Evolutionary conservation across 2,888 invertebrate genomes (phyloP).

Genomic region (Spilosoma lubricipeda): DNA sequence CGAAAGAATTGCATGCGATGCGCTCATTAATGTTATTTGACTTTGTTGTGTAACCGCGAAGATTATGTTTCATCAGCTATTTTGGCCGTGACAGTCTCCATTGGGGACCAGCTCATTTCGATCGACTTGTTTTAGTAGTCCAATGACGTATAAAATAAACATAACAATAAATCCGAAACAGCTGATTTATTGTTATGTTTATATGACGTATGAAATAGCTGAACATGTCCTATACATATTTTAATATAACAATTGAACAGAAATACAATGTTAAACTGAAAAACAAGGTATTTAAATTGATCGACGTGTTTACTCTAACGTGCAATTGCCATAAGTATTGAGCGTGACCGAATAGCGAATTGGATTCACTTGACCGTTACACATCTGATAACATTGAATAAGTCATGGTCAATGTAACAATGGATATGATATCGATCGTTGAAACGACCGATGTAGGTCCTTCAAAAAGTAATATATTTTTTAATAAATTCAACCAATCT

Average conservation of each 20-base stretch:
- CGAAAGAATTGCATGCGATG: conserved; percentile 24
- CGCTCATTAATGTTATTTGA: conserved; percentile 31
- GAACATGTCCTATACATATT: background rate
- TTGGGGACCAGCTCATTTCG: background rate
- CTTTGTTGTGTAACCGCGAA: conserved; percentile 15
- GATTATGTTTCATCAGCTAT: background rate
- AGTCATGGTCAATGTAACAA: conserved; percentile 15
- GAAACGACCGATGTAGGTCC: background rate
- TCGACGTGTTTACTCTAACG: background rate
- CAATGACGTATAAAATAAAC: background rate
- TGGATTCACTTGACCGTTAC: conserved; percentile 2
- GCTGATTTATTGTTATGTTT: no score
- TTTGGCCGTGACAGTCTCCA: background rate
- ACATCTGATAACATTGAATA: conserved; percentile 8
- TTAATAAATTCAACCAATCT: background rate
- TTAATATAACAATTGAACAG: background rate
- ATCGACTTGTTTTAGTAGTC: background rate
- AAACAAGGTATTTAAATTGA: conserved; percentile 1
- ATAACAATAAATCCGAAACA: background rate
- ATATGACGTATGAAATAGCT: no score
- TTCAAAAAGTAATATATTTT: background rate
- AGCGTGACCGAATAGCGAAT: background rate
- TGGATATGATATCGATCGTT: conserved; percentile 1
- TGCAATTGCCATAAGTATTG: background rate
- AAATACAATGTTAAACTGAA: background rate